Conservation (phyloP, 2,797 vertebrate genomes). For the Hylomyscus alleni region DNA sequence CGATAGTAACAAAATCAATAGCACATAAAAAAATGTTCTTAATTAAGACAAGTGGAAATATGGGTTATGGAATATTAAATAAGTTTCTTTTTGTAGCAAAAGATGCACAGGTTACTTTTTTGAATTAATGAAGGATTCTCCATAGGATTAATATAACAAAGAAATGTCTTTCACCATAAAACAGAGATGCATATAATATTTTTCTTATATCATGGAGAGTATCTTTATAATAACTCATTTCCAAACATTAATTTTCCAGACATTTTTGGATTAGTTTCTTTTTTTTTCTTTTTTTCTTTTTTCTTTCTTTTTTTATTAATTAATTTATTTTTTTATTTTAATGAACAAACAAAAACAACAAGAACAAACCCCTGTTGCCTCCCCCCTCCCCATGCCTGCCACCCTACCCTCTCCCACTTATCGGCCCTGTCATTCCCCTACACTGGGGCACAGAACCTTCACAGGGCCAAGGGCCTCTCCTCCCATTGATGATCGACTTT, state of each 20-base stretch:
- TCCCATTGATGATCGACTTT: too few relatives aligned
- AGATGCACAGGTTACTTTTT: background rate
- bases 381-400: too few relatives aligned
- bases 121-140: background rate
- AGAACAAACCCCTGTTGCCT: too few relatives aligned
- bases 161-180: background rate
- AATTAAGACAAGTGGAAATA: background rate
- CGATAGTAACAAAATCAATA: background rate
- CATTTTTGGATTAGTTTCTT: slow-evolving; percentile 15
- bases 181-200: too few relatives aligned
- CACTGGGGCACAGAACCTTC: too few relatives aligned
- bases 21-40: background rate
- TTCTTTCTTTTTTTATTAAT: too few relatives aligned
- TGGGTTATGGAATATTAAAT: background rate
- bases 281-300: background rate
- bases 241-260: slow-evolving; percentile 45
- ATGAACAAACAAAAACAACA: too few relatives aligned
- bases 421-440: too few relatives aligned
- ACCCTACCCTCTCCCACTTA: too few relatives aligned
- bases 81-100: background rate
- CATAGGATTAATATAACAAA: background rate
- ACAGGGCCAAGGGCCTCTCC: too few relatives aligned
- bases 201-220: background rate
- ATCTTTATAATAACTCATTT: slow-evolving; percentile 56
- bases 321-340: too few relatives aligned